These are phyloP conservation scores for Ceriagrion tenellum DNA, from an alignment of 2,888 invertebrate genomes.

Conservation along the genomic window DNA sequence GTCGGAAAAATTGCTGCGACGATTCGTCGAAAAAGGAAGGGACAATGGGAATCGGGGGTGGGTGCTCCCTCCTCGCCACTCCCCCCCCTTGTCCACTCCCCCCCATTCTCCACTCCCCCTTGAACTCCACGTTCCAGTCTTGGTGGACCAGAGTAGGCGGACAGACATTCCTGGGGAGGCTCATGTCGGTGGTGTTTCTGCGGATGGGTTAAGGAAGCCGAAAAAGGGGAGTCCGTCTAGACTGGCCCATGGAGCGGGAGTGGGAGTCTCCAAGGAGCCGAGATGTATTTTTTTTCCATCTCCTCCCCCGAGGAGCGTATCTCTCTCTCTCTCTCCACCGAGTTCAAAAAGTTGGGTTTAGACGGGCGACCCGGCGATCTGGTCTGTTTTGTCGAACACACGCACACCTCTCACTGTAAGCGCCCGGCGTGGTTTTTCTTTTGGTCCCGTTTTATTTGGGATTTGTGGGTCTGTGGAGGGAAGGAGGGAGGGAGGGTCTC, in stretches of 20 bases:
- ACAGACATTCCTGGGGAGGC: neutral
- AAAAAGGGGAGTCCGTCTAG: constrained; percentile 28
- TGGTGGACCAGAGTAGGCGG: neutral
- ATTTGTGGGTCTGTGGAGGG: neutral
- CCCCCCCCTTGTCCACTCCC: neutral
- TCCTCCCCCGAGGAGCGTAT: neutral
- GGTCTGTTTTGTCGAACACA: constrained; percentile 10
- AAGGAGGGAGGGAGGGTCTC: too few relatives aligned
- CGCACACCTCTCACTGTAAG: neutral
- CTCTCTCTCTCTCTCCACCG: neutral
- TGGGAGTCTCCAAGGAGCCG: neutral
- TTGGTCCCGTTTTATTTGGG: neutral
- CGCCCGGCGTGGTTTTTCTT: neutral
- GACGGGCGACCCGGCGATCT: constrained; percentile 13
- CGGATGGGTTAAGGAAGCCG: neutral
- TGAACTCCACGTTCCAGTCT: neutral
- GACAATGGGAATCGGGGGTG: too few relatives aligned
- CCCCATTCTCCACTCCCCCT: neutral
- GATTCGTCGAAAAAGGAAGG: neutral
- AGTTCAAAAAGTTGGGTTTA: neutral
- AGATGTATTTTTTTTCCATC: neutral
- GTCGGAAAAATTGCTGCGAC: neutral
- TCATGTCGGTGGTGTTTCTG: neutral
- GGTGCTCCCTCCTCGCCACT: neutral
- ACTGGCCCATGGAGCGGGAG: neutral